Conservation (phyloP, 2,797 vertebrate species). For the Cirrhinus mrigala region DNA sequence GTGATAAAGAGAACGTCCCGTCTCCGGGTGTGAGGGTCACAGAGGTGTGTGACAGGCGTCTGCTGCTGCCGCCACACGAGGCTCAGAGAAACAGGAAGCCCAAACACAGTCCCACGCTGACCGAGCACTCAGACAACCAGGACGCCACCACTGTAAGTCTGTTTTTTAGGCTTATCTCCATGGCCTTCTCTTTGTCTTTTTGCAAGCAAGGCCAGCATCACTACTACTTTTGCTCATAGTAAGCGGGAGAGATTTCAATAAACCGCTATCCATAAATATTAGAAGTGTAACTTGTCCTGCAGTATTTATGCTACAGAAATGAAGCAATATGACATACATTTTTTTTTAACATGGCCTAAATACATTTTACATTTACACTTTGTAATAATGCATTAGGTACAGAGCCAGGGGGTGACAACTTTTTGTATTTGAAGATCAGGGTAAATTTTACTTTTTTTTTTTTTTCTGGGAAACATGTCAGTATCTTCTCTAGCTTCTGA, state of each 20-base stretch:
- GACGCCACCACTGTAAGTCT: slow-evolving; percentile 85
- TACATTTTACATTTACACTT: too few relatives aligned
- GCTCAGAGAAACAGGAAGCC: slow-evolving; percentile 82
- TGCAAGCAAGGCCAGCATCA: not conserved
- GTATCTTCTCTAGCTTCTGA: too few relatives aligned
- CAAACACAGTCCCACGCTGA: slow-evolving; percentile 83
- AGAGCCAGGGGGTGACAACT: too few relatives aligned
- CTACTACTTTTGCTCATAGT: not conserved
- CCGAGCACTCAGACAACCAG: slow-evolving; percentile 82
- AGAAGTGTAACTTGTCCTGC: not conserved
- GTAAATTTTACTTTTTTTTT: too few relatives aligned
- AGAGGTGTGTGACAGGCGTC: slow-evolving; percentile 77
- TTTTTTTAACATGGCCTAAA: too few relatives aligned
- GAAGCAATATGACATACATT: not conserved
- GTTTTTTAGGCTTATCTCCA: not conserved
- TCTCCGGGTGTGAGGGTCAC: slow-evolving; percentile 70
- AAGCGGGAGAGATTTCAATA: not conserved
- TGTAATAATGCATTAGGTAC: too few relatives aligned
- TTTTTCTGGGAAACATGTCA: too few relatives aligned
- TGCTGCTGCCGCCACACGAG: slow-evolving; percentile 69
- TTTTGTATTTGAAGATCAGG: too few relatives aligned
- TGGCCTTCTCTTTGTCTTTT: not conserved
- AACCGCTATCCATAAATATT: not conserved
- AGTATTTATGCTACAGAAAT: not conserved
- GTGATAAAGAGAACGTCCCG: slow-evolving; percentile 93